A percentile compares a stretch with the other conserved stretches of the same genome.
phyloP scores from a whole-genome alignment of 1,140 invertebrate species.

The Gonioctena quinquepunctata region DNA sequence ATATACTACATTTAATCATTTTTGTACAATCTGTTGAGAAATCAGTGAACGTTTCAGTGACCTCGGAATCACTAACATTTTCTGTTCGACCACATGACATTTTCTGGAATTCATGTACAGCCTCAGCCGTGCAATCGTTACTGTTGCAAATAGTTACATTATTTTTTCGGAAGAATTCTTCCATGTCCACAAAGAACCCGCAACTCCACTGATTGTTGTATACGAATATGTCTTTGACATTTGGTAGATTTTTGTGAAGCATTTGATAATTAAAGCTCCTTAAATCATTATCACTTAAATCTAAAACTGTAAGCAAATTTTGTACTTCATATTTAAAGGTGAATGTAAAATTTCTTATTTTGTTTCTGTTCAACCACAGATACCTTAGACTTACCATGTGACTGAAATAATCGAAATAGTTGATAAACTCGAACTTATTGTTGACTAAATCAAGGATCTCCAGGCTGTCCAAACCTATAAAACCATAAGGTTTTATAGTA shows the following conservation, averaged over 20 bases:
- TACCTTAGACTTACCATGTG: slow-evolving; percentile 42
- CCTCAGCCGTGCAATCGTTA: slow-evolving; percentile 22
- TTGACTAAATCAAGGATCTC: slow-evolving; percentile 41
- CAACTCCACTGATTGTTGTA: slow-evolving; percentile 43
- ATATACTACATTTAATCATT: neutral
- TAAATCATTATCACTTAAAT: slow-evolving; percentile 43
- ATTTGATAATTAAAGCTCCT: slow-evolving; percentile 38
- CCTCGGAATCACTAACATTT: neutral
- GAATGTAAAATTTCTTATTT: slow-evolving; percentile 37
- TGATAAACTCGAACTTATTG: slow-evolving; percentile 40
- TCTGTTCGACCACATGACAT: neutral
- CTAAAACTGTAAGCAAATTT: slow-evolving; percentile 38
- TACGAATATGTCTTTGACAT: slow-evolving; percentile 43
- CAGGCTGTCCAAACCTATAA: slow-evolving; percentile 46
- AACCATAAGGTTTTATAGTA: slow-evolving; percentile 44
- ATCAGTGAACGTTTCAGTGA: neutral
- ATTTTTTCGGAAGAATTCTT: slow-evolving; percentile 35
- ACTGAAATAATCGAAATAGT: slow-evolving; percentile 36
- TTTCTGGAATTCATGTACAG: neutral
- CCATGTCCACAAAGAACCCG: slow-evolving; percentile 44
- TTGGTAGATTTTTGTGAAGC: slow-evolving; percentile 43
- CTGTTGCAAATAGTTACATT: slow-evolving; percentile 40
- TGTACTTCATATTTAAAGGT: slow-evolving; percentile 38
- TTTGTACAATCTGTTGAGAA: neutral
- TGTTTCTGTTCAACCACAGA: slow-evolving; percentile 47